phyloP scores from a whole-genome alignment of 2,888 invertebrate species.

The Thera britannica region DNA sequence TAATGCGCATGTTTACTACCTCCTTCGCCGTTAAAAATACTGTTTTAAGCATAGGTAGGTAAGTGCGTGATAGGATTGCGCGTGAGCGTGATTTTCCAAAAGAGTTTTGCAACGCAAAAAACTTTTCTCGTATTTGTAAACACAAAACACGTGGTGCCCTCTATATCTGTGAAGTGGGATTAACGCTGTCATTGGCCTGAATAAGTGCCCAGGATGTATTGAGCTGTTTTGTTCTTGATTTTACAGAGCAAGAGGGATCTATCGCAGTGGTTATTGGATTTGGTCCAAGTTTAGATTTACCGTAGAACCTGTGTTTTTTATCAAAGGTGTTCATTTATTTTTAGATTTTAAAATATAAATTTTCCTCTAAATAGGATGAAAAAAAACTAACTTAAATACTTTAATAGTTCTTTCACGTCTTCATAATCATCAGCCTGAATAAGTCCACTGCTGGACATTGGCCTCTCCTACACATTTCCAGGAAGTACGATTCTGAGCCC shows the following conservation, averaged over 20 bases:
- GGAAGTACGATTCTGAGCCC: too few species aligned
- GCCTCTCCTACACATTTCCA: too few species aligned
- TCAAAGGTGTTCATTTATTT: constrained; percentile 22
- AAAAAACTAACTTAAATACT: too few species aligned
- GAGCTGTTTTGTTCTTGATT: constrained; percentile 9
- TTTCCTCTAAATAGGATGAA: too few species aligned
- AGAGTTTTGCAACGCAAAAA: constrained; percentile 24
- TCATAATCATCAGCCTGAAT: too few species aligned
- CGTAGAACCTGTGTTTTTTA: constrained; percentile 5
- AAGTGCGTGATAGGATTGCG: constrained; percentile 5
- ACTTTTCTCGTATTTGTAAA: constrained; percentile 42
- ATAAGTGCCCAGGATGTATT: not conserved
- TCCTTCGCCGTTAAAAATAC: not conserved
- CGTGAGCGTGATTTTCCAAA: constrained; percentile 22
- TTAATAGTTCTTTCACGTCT: too few species aligned
- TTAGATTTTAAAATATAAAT: not conserved
- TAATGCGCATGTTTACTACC: not conserved
- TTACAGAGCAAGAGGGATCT: not conserved
- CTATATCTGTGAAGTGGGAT: constrained; percentile 27
- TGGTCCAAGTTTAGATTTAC: constrained; percentile 24
- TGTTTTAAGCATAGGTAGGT: not conserved
- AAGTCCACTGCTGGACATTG: too few species aligned
- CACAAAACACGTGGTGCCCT: constrained; percentile 40
- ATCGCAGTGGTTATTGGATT: constrained; percentile 23
- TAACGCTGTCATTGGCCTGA: constrained; percentile 34